Conservation (phyloP, 2,797 vertebrate genomes). For the Scyliorhinus canicula region DNA sequence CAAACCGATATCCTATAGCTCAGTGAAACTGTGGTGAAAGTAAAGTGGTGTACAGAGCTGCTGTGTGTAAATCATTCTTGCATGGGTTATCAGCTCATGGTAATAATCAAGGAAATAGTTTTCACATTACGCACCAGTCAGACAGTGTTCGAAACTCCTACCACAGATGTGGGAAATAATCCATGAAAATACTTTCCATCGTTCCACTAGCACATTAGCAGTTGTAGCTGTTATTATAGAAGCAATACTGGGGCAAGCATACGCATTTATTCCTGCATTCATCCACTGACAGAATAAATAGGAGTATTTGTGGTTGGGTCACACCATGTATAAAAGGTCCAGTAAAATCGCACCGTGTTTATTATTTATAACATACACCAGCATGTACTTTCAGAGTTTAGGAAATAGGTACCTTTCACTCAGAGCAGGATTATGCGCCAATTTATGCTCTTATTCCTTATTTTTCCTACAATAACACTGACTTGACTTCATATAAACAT, state of each 20-base stretch:
- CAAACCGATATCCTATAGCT: background rate
- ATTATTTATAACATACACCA: background rate
- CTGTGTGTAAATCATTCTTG: background rate
- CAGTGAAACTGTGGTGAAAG: background rate
- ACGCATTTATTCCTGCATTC: background rate
- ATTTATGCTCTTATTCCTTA: background rate
- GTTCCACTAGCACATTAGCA: background rate
- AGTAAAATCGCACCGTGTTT: background rate
- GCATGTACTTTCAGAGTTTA: background rate
- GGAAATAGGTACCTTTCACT: background rate
- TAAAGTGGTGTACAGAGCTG: background rate
- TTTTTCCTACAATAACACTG: background rate
- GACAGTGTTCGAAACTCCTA: background rate
- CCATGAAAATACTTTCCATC: slow-evolving; percentile 1
- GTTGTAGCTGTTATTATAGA: background rate
- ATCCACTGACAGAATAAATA: background rate
- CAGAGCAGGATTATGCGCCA: background rate
- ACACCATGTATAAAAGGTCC: background rate
- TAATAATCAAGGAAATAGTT: background rate
- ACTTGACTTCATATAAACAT: background rate
- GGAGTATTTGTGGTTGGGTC: background rate
- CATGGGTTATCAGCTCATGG: background rate
- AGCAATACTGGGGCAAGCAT: background rate
- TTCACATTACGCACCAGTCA: background rate
- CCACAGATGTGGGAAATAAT: slow-evolving; percentile 12